Base-by-base conservation (phyloP, 2,888 invertebrate genomes). In the Petrolisthes cinctipes region DNA sequence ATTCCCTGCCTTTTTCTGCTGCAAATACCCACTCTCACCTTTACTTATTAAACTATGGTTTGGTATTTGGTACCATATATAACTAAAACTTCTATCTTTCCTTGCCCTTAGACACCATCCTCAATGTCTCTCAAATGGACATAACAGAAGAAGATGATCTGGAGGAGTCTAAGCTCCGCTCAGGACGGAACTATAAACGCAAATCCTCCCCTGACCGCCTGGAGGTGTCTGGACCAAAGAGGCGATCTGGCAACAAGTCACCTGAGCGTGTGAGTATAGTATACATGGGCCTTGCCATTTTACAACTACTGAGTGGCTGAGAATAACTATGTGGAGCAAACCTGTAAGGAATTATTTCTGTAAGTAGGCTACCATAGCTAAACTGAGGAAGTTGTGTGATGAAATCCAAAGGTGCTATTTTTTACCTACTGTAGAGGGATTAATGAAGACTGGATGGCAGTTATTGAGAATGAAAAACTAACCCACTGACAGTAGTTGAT, bases 131-230 rank as follows among this genome's bases (percentile, higher is more conserved):
- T 20, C 89, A 90, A 14, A 89, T 90, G 83, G 88, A 90, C 61
- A 73, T 90, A 61, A 89, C 90, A 2, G 90, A 90, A 53, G 90
- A 86, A n/a, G 90, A 90, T 57, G 90, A 90, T 20, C 86, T 90
- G 54, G 89, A 88, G 23, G 85, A 86, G n/a, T 86, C 90, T 2
- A 68, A 85, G 7, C 68, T 84, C 2, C n/a, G 89, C 4, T 89
- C 89, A 3, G 89, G 89, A 9, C 78, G 80, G 0, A 20, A 51
- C 23, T 85, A 57, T 83, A 88, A 88, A 7, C 81, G 87, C 5
- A 85, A 82, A 53, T 85, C 89, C 2, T 89, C 89, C 68, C 86
- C 75, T 11, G 89, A 84, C 4, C 54, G 53, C 4, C 82, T 66
- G 4, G 82, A 83, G 7, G 51, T 80, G 56, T 82, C 86, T 5